Conservation (phyloP, 35 echinoderm and acorn worm species). For the Apostichopus parvimensis region DNA sequence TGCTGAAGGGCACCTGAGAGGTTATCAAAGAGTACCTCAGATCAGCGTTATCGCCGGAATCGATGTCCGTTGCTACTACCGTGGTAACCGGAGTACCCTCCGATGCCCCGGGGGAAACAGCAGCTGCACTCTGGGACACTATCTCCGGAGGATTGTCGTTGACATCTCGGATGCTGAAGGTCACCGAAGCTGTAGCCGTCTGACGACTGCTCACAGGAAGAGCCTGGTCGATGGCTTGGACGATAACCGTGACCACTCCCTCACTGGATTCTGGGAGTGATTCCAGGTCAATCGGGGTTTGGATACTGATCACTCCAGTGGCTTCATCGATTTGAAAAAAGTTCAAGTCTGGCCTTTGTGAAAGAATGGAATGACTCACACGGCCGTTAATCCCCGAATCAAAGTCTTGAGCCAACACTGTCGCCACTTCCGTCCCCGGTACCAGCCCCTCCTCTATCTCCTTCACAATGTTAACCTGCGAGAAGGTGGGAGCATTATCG, state of each 20-base stretch:
- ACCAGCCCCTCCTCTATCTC: conserved; percentile 70
- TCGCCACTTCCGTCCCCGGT: conserved; percentile 56
- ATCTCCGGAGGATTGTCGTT: conserved; percentile 91
- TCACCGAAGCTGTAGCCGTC: conserved; percentile 73
- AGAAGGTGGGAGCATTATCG: conserved; percentile 89
- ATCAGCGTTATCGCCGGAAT: conserved; percentile 76
- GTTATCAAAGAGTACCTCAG: conserved; percentile 67
- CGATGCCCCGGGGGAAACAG: conserved; percentile 51
- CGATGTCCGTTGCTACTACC: conserved; percentile 72
- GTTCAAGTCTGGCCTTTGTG: conserved; percentile 70
- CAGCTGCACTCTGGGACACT: conserved; percentile 79
- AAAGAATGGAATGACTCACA: conserved; percentile 72
- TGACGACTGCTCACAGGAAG: conserved; percentile 72
- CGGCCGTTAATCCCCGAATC: conserved; percentile 94
- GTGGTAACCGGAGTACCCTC: conserved; percentile 58
- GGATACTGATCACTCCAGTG: conserved; percentile 65
- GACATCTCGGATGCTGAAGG: conserved; percentile 79
- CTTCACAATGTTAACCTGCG: conserved; percentile 60
- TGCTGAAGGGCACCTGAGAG: conserved; percentile 62
- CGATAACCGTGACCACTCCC: conserved; percentile 61
- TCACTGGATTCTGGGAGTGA: conserved; percentile 51
- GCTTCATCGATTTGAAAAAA: conserved; percentile 69
- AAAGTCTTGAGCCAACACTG: conserved; percentile 78
- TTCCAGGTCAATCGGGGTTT: conserved; percentile 76
- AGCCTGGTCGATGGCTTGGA: conserved; percentile 93